A percentile compares a stretch with the other conserved stretches of the same genome.
Evolutionary conservation across 2,888 invertebrate species (phyloP).

Genomic region (Elysia crispata): DNA sequence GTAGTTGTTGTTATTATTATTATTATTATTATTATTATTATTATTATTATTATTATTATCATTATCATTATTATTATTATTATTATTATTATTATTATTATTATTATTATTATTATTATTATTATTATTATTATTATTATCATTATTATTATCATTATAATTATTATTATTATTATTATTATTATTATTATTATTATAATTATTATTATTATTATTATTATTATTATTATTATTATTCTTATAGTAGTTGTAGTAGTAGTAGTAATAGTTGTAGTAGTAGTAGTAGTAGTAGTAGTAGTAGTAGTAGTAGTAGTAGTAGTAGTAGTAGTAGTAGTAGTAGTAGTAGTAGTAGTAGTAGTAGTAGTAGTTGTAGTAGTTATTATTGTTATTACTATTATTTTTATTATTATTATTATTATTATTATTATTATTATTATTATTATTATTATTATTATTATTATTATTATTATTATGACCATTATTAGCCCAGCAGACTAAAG

Average conservation of each 20-base stretch:
- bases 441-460: slow-evolving; percentile 4
- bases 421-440: slow-evolving; percentile 4
- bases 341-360: not conserved
- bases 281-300: not conserved
- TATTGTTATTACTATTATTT: not conserved
- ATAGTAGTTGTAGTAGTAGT: no score
- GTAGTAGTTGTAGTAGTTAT: not conserved
- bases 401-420: slow-evolving; percentile 4
- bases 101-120: not conserved
- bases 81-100: slow-evolving; percentile 11
- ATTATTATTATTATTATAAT: not conserved
- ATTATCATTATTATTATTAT: no score
- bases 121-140: not conserved
- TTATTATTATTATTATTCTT: not conserved
- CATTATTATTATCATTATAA: not conserved
- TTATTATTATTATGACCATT: not conserved
- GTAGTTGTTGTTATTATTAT: not conserved
- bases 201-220: not conserved
- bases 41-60: not conserved
- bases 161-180: not conserved
- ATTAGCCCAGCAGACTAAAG: not conserved
- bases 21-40: not conserved
- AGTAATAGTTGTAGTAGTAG: no score
- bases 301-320: not conserved
- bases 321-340: not conserved